Evolutionary conservation across 2,113 vertebrate species (phyloP).

Genomic region (Brienomyrus brachyistius): DNA sequence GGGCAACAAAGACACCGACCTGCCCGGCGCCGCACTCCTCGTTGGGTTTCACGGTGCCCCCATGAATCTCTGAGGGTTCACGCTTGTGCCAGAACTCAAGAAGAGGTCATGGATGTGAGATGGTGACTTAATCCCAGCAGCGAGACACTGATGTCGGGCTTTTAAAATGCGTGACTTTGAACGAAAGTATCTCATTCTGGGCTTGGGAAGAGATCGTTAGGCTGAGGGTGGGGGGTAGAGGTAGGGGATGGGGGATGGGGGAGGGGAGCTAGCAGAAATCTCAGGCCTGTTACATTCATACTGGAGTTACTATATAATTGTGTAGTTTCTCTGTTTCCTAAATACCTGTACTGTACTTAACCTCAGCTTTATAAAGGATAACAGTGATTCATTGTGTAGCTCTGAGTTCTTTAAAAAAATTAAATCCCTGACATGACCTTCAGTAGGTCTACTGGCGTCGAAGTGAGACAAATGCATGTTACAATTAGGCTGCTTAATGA

Average conservation of each 20-base stretch:
- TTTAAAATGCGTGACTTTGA: not conserved
- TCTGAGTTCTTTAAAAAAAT: not conserved
- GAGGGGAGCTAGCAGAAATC: not conserved
- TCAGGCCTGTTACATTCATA: not conserved
- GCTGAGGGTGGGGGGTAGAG: not conserved
- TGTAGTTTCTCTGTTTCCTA: not conserved
- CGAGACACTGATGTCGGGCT: not conserved
- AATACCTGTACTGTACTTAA: not conserved
- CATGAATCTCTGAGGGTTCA: not conserved
- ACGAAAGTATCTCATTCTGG: not conserved
- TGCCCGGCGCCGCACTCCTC: not conserved
- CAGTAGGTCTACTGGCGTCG: not conserved
- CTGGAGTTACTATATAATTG: not conserved
- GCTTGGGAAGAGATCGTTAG: not conserved
- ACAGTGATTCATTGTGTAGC: not conserved
- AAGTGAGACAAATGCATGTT: constrained; percentile 2
- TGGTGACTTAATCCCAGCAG: not conserved
- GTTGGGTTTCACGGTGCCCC: not conserved
- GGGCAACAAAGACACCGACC: too few relatives aligned
- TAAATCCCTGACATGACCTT: not conserved
- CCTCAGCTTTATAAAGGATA: not conserved
- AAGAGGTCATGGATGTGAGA: not conserved
- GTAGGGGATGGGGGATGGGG: not conserved
- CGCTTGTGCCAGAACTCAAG: not conserved
- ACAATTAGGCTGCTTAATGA: constrained; percentile 13